A percentile compares a stretch with the other conserved stretches of the same genome.
These are phyloP conservation scores for Corythaeola cristata DNA, from an alignment of 2,113 vertebrate genomes.

Conservation along the genomic window DNA sequence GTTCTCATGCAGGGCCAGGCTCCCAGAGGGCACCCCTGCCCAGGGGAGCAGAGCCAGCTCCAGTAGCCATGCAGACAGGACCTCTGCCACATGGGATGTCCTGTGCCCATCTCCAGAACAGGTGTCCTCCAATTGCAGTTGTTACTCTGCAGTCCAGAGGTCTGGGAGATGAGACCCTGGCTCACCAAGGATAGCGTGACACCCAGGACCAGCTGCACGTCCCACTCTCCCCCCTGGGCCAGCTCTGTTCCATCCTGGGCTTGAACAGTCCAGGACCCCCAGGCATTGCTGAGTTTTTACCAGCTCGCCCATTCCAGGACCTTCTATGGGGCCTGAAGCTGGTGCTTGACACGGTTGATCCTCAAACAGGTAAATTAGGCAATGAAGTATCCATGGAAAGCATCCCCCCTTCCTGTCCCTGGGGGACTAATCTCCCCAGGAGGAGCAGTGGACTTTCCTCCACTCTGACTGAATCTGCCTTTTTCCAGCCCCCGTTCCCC, in stretches of 20 bases:
- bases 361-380: neutral
- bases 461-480: neutral
- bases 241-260: neutral
- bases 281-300: rapidly evolving
- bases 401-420: rapidly evolving
- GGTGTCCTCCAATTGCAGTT: rapidly evolving
- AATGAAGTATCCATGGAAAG: neutral
- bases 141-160: rapidly evolving
- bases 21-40: neutral
- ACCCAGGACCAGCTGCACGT: neutral
- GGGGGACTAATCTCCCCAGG: rapidly evolving
- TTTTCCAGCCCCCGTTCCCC: neutral
- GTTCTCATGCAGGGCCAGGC: rapidly evolving
- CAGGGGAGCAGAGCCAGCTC: neutral
- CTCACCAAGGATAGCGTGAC: rapidly evolving
- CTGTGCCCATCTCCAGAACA: neutral
- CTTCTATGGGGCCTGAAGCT: rapidly evolving
- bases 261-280: neutral
- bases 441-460: neutral
- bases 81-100: rapidly evolving
- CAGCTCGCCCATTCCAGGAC: neutral
- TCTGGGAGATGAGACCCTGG: neutral
- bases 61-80: neutral
- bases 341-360: rapidly evolving
- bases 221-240: neutral